Evolutionary conservation across 2,888 invertebrate species (phyloP), one percentile per base, ranked within the genome.

Genomic region (Charanyca ferruginea): DNA sequence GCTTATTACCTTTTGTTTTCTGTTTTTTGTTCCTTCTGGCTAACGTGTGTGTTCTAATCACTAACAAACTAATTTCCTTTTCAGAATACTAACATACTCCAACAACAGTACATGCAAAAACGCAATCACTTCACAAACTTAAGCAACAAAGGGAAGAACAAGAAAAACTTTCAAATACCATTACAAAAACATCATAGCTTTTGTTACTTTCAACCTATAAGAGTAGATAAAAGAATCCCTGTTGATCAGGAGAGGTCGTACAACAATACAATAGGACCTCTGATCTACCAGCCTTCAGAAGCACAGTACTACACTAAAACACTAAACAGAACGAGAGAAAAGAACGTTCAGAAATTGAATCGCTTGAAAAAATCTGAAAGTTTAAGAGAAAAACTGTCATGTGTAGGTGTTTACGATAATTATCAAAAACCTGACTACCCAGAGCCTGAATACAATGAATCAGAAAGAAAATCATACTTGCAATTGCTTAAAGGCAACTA

Each of bases 151-250:
- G 94, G 94, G 48, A 95, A 95, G 81, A 93, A 96, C 83, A 96
- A 96, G 93, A 96, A 96, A 91, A 96, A 96, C 77, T 96, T 96
- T 79, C 96, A 96, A 94, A 96, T 96, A 80, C 96, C 96, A 2
- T 87, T 97, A 45, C 97, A 97, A 87, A 97, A 97, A 87, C 96
- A 96, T 83, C 96, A 97, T 89, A 97, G 97, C 87, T 97, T 97
- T 86, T 96, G 96, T 84, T 97, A 96, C 82, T 97, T 97, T 80
- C 97, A 97, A 92, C 97, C 97, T 7, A 96, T 97, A 77, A 96
- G 96, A 86, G 93, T 95, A 83, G 96, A 96, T 83, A 96, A 96
- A 79, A 95, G 96, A 79, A 91, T 94, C 25, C 92, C 93, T 2
- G 93, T 93, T 66, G 95, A 95, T 70, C 94, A 94, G 80, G 94